These are phyloP conservation scores for Enteromius thamalakanensis DNA, from an alignment of 2,797 vertebrate genomes.

Conservation along the genomic window DNA sequence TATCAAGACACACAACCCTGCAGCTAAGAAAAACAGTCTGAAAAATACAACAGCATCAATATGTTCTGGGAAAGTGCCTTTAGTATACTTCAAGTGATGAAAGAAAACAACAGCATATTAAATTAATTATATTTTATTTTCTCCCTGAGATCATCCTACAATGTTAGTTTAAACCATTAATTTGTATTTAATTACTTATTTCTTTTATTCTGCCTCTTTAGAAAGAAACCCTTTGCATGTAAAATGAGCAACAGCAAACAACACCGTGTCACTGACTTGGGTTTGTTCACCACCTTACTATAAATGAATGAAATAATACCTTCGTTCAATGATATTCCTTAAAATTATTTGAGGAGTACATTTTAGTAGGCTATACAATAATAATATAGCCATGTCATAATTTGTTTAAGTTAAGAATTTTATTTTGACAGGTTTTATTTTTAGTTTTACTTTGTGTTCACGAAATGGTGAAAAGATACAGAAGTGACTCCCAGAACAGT, in stretches of 20 bases:
- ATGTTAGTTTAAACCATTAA: not conserved
- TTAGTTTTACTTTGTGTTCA: not conserved
- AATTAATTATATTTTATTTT: not conserved
- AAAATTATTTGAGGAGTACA: not conserved
- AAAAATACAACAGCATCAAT: constrained; percentile 1
- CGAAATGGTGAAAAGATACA: not conserved
- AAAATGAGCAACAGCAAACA: not conserved
- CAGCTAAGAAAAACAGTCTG: constrained; percentile 1
- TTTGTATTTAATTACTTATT: not conserved
- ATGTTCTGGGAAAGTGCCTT: not conserved
- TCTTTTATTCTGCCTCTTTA: not conserved
- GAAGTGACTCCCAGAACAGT: not conserved
- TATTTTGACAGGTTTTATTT: not conserved
- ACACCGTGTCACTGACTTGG: not conserved
- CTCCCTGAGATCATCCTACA: not conserved
- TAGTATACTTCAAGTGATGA: not conserved
- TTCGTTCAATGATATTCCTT: not conserved
- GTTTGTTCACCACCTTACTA: not conserved
- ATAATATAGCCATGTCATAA: not conserved
- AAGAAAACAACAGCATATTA: not conserved
- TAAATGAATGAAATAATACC: not conserved
- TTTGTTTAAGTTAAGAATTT: not conserved
- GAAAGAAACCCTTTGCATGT: not conserved
- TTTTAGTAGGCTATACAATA: not conserved
- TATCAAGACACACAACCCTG: constrained; percentile 13